A percentile compares a stretch with the other conserved stretches of the same genome.
These are phyloP conservation scores for Porites evermanni DNA, from an alignment of 92 coral and sea anemone species.

Conservation along the genomic window DNA sequence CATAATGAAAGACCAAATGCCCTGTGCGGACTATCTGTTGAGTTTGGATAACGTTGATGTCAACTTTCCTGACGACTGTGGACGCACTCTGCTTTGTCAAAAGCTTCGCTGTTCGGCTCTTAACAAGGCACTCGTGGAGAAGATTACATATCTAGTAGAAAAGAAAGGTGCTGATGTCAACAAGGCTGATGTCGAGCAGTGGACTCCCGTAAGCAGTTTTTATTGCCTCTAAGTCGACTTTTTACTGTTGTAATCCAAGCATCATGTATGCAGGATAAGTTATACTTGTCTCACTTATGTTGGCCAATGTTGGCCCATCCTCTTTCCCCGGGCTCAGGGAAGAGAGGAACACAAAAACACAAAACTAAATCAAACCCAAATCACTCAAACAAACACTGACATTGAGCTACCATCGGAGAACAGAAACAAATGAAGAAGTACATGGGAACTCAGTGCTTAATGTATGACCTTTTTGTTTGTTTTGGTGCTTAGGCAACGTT, in stretches of 20 bases:
- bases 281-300: too few relatives aligned
- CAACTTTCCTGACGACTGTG: conserved; percentile 81
- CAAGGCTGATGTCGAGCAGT: conserved; percentile 70
- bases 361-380: not conserved
- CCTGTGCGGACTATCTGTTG: conserved; percentile 81
- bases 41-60: conserved; percentile 79
- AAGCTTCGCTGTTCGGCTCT: conserved; percentile 57
- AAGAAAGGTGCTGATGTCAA: conserved; percentile 86
- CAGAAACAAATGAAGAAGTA: too few relatives aligned
- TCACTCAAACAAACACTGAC: not conserved
- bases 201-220: conserved; percentile 77
- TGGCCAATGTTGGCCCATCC: too few relatives aligned
- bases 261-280: too few relatives aligned
- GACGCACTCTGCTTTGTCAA: conserved; percentile 82
- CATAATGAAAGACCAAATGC: conserved; percentile 82
- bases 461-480: too few relatives aligned
- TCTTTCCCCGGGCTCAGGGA: not conserved
- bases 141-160: conserved; percentile 68
- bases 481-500: too few relatives aligned
- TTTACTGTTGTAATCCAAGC: not conserved
- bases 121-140: conserved; percentile 43
- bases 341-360: not conserved
- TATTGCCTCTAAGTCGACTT: not conserved
- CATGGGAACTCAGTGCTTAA: too few relatives aligned
- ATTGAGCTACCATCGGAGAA: not conserved